phyloP scores from a whole-genome alignment of 1,140 invertebrate species.

The Halyomorpha halys region DNA sequence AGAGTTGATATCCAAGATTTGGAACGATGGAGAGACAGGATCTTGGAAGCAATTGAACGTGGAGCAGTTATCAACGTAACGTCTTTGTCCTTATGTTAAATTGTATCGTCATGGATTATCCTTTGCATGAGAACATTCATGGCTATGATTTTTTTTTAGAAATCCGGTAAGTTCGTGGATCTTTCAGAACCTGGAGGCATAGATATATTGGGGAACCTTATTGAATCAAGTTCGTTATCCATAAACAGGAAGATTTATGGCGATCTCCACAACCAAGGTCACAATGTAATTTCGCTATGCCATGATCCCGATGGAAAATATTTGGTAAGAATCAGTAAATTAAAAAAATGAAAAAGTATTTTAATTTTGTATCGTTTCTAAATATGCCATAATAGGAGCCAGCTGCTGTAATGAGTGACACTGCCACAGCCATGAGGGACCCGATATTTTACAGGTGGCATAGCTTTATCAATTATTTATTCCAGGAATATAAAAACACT shows the following conservation, averaged over 20 bases:
- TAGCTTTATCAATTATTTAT: constrained; percentile 65
- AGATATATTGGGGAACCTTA: constrained; percentile 66
- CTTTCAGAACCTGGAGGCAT: constrained; percentile 60
- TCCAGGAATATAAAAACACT: constrained; percentile 61
- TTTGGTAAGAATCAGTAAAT: constrained; percentile 39
- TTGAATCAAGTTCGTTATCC: constrained; percentile 61
- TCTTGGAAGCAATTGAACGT: constrained; percentile 60
- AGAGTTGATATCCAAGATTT: constrained; percentile 54
- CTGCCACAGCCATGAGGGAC: constrained; percentile 65
- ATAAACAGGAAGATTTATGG: constrained; percentile 58
- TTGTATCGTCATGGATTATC: no score
- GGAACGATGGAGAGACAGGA: constrained; percentile 62
- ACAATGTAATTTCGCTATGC: constrained; percentile 51
- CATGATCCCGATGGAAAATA: constrained; percentile 64
- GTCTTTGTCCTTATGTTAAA: constrained; percentile 10
- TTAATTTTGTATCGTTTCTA: background rate
- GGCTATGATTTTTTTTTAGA: constrained; percentile 25
- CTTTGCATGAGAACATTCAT: background rate
- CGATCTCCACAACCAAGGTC: constrained; percentile 60
- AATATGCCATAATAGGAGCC: constrained; percentile 40
- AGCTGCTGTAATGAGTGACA: constrained; percentile 55
- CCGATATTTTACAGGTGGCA: constrained; percentile 80
- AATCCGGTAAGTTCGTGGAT: constrained; percentile 34
- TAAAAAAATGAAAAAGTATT: background rate
- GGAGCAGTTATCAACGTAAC: constrained; percentile 47